phyloP scores from a whole-genome alignment of 2,888 invertebrate genomes.

The Chloroclysta siterata region DNA sequence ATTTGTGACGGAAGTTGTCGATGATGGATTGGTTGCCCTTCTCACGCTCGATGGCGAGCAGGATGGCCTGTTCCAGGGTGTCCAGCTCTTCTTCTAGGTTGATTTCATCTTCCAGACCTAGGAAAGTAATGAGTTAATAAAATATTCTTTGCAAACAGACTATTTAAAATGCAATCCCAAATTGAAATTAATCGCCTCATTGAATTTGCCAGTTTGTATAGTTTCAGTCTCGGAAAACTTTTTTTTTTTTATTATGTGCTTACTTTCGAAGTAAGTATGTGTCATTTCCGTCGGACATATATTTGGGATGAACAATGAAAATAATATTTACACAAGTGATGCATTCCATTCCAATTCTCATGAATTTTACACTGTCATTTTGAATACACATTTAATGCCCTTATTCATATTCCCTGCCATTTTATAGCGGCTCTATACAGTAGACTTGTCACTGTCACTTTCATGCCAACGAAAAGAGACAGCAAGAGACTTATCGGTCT shows the following conservation, averaged over 20 bases:
- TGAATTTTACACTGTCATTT: background rate
- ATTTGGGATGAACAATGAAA: slow-evolving; percentile 7
- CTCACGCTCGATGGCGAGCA: slow-evolving; percentile 90
- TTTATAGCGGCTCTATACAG: too few relatives aligned
- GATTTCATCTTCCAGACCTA: slow-evolving; percentile 87
- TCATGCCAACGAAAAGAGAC: too few relatives aligned
- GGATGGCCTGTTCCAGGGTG: slow-evolving; percentile 88
- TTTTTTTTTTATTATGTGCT: too few relatives aligned
- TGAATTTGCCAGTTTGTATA: too few relatives aligned
- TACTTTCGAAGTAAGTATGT: background rate
- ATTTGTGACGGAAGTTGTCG: slow-evolving; percentile 89
- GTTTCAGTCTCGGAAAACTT: too few relatives aligned
- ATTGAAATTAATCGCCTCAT: background rate
- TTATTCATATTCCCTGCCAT: too few relatives aligned
- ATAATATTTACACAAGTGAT: slow-evolving; percentile 22
- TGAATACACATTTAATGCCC: background rate
- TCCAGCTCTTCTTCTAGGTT: slow-evolving; percentile 90
- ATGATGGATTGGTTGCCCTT: slow-evolving; percentile 90
- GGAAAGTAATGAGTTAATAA: background rate
- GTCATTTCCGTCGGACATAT: slow-evolving; percentile 17
- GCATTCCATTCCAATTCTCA: background rate
- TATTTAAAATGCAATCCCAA: too few relatives aligned
- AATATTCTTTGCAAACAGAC: too few relatives aligned
- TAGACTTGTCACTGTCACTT: too few relatives aligned
- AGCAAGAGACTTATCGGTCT: too few relatives aligned